Conservation (phyloP, 2,888 invertebrate genomes). For the Marasmarcha lunaedactyla region DNA sequence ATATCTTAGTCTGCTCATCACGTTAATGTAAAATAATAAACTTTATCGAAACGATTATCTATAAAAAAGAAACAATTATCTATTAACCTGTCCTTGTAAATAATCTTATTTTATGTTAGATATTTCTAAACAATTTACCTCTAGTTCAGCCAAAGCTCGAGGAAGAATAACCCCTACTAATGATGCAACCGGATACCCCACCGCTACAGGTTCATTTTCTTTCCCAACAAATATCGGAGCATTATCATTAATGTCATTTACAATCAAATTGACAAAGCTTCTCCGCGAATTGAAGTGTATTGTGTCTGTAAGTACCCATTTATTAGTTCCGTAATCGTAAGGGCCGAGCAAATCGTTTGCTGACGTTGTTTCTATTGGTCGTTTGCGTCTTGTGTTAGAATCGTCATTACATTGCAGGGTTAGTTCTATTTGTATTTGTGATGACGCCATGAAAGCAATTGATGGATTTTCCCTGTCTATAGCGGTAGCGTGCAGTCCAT, state of each 20-base stretch:
- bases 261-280: constrained; percentile 56
- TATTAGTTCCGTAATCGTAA: constrained; percentile 42
- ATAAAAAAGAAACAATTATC: no score
- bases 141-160: constrained; percentile 45
- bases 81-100: no score
- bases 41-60: no score
- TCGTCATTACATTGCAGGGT: constrained; percentile 36
- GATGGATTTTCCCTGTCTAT: constrained; percentile 57
- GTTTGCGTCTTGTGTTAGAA: constrained; percentile 23
- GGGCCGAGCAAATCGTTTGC: constrained; percentile 28
- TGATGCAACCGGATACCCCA: constrained; percentile 55
- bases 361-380: constrained; percentile 23
- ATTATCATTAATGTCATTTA: constrained; percentile 68
- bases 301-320: constrained; percentile 49
- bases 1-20: no score
- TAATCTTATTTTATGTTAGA: no score
- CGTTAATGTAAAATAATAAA: no score
- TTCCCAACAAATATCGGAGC: constrained; percentile 48
- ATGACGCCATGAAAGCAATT: constrained; percentile 55
- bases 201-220: constrained; percentile 38
- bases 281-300: constrained; percentile 41
- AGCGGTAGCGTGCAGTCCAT: constrained; percentile 35
- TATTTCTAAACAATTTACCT: no score
- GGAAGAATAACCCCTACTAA: constrained; percentile 47
- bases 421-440: constrained; percentile 60